Evolutionary conservation across 2,888 invertebrate genomes (phyloP).

Genomic region (Diaphora mendica): DNA sequence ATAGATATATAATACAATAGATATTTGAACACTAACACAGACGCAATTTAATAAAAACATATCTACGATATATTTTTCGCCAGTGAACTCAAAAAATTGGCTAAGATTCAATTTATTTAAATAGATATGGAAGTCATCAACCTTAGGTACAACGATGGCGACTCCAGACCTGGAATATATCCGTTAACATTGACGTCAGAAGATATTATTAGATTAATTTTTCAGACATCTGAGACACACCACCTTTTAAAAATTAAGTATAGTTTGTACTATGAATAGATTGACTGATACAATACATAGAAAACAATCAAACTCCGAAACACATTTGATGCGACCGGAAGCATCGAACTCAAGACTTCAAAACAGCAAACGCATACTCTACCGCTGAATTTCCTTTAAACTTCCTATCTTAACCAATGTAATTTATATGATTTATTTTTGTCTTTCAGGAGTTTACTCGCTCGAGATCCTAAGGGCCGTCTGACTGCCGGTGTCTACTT

Average conservation of each 20-base stretch:
- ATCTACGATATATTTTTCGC: not conserved
- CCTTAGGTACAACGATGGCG: not conserved
- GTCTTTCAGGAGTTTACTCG: constrained; percentile 90
- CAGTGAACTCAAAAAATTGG: not conserved
- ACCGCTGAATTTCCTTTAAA: not conserved
- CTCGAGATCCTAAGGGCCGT: constrained; percentile 93
- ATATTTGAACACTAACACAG: too few species aligned
- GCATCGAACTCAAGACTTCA: too few species aligned
- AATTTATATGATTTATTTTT: not conserved
- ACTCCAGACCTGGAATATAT: not conserved
- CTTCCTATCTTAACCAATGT: not conserved
- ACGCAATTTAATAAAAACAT: not conserved
- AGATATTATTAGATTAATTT: not conserved
- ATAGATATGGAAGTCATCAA: not conserved
- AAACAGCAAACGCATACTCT: too few species aligned
- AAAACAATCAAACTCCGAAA: too few species aligned
- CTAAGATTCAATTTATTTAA: not conserved
- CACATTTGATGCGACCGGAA: too few species aligned
- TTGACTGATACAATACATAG: too few species aligned
- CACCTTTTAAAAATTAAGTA: too few species aligned
- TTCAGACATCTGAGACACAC: too few species aligned
- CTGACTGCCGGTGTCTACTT: constrained; percentile 95
- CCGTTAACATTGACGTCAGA: not conserved
- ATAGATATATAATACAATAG: too few species aligned
- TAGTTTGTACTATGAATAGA: too few species aligned